A percentile compares a stretch with the other conserved stretches of the same genome.
These are phyloP conservation scores for Dunckerocampus dactyliophorus DNA, from an alignment of 2,113 vertebrate species.

Conservation along the genomic window DNA sequence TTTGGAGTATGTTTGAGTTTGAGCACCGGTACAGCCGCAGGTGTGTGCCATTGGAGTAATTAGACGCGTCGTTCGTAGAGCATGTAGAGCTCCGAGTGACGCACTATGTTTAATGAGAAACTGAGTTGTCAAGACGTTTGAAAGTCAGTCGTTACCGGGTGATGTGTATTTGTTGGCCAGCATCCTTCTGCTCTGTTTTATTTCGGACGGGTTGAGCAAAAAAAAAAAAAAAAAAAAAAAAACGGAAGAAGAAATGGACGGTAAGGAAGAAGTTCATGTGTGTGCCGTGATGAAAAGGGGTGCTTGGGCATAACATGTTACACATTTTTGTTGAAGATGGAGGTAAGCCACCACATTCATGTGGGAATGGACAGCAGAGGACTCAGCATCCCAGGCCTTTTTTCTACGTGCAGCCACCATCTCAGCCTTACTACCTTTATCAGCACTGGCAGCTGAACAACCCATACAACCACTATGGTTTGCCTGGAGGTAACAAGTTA, in stretches of 20 bases:
- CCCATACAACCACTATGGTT: slow-evolving; percentile 59
- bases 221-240: slow-evolving; percentile 8
- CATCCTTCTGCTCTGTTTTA: slow-evolving; percentile 37
- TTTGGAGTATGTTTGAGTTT: neutral
- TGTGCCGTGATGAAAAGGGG: slow-evolving; percentile 4
- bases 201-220: slow-evolving; percentile 26
- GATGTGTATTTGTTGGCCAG: slow-evolving; percentile 20
- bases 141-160: neutral
- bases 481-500: slow-evolving; percentile 55
- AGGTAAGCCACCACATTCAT: slow-evolving; percentile 44
- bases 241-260: slow-evolving; percentile 55
- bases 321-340: slow-evolving; percentile 40
- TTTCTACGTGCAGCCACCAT: slow-evolving; percentile 74
- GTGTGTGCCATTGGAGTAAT: slow-evolving; percentile 50
- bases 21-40: slow-evolving; percentile 10
- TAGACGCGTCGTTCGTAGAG: neutral
- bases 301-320: neutral
- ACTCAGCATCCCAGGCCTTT: slow-evolving; percentile 65
- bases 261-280: slow-evolving; percentile 34
- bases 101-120: slow-evolving; percentile 13
- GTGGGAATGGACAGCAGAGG: slow-evolving; percentile 56
- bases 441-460: slow-evolving; percentile 69
- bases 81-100: neutral
- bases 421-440: slow-evolving; percentile 69
- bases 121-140: neutral